A percentile compares a stretch with the other conserved stretches of the same genome.
Conservation (phyloP, 1,140 invertebrate genomes). For the Sogatella furcifera region DNA sequence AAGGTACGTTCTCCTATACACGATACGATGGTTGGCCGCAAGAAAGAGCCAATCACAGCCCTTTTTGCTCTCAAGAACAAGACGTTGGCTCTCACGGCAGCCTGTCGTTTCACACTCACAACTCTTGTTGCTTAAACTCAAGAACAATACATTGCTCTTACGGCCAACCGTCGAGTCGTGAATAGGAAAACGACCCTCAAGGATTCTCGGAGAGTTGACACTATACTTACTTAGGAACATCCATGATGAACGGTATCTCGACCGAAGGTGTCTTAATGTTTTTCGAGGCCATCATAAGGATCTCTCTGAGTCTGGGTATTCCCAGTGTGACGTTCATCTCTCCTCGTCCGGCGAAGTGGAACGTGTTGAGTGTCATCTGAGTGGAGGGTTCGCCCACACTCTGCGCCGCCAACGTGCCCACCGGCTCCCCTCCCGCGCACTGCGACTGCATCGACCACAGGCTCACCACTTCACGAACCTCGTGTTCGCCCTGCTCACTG, state of each 20-base stretch:
- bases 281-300: conserved; percentile 88
- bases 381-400: conserved; percentile 98
- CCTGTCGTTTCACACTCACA: too few species aligned
- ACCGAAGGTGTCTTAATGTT: conserved; percentile 90
- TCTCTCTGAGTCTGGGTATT: conserved; percentile 92
- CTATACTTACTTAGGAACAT: conserved; percentile 32
- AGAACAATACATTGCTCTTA: too few species aligned
- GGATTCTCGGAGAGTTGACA: too few species aligned
- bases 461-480: conserved; percentile 59
- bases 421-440: conserved; percentile 86
- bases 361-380: conserved; percentile 99
- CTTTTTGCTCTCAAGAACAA: too few species aligned
- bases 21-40: too few species aligned
- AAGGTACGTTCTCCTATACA: too few species aligned
- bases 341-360: conserved; percentile 98
- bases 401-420: conserved; percentile 89
- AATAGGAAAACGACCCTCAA: too few species aligned
- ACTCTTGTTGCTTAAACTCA: too few species aligned
- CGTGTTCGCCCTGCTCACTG: not conserved
- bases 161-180: too few species aligned
- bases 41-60: too few species aligned
- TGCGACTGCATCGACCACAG: conserved; percentile 65
- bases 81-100: too few species aligned
- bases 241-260: conserved; percentile 71
- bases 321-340: conserved; percentile 99